Conservation (phyloP, 2,888 invertebrate species). For the Watsonalla binaria region DNA sequence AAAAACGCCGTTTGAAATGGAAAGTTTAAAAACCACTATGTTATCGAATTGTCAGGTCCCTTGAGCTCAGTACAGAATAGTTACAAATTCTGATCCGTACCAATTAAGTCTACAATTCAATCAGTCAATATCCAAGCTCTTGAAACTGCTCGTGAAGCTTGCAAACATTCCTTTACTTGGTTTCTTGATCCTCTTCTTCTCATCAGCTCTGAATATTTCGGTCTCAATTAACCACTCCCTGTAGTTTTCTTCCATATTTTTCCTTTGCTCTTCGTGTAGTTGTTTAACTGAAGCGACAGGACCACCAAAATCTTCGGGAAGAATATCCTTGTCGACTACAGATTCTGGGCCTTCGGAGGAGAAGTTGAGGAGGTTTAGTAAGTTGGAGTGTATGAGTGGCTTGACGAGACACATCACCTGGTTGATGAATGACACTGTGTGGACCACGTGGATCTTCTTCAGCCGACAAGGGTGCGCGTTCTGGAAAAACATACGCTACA, state of each 20-base stretch:
- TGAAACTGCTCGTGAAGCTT: slow-evolving; percentile 70
- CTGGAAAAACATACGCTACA: slow-evolving; percentile 46
- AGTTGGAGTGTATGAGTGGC: slow-evolving; percentile 81
- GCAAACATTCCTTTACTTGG: slow-evolving; percentile 72
- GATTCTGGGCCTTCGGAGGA: slow-evolving; percentile 71
- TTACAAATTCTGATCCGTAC: slow-evolving; percentile 4
- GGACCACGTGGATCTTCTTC: slow-evolving; percentile 82
- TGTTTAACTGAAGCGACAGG: slow-evolving; percentile 71
- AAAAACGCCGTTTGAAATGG: not conserved
- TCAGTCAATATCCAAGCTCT: slow-evolving; percentile 72
- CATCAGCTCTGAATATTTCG: slow-evolving; percentile 74
- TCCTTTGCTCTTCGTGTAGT: slow-evolving; percentile 77
- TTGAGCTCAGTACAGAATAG: slow-evolving; percentile 13
- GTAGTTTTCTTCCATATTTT: slow-evolving; percentile 78
- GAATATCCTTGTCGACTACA: slow-evolving; percentile 60
- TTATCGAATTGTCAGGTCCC: slow-evolving; percentile 37
- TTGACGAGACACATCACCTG: slow-evolving; percentile 83
- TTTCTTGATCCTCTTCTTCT: slow-evolving; percentile 68
- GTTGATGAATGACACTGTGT: slow-evolving; percentile 83
- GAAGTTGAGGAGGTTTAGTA: slow-evolving; percentile 80
- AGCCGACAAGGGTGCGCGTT: slow-evolving; percentile 83
- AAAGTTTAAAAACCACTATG: not conserved
- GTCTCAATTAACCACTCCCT: slow-evolving; percentile 81
- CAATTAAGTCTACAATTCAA: slow-evolving; percentile 5
- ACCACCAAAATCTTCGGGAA: slow-evolving; percentile 81